A percentile compares a stretch with the other conserved stretches of the same genome.
These are phyloP conservation scores for Halictus ligatus DNA, from an alignment of 2,888 invertebrate genomes.

Conservation along the genomic window DNA sequence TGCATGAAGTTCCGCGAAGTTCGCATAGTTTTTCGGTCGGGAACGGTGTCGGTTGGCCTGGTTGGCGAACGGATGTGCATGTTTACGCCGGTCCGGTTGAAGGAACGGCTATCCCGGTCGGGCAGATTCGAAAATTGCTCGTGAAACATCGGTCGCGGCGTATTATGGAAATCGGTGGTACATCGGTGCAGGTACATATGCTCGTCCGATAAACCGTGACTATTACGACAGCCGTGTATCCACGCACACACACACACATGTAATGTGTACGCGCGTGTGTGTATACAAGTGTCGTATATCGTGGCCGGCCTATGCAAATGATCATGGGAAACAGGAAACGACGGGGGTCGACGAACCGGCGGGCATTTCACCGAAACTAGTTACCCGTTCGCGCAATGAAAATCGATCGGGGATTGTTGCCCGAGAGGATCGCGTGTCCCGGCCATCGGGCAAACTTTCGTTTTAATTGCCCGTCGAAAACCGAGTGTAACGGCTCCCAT, in stretches of 20 bases:
- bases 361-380: slow-evolving; percentile 47
- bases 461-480: slow-evolving; percentile 58
- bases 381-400: slow-evolving; percentile 37
- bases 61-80: too few species aligned
- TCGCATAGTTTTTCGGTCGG: too few species aligned
- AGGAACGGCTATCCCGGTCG: not conserved
- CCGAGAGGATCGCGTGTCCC: slow-evolving; percentile 46
- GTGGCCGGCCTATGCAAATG: slow-evolving; percentile 44
- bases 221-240: not conserved
- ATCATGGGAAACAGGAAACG: slow-evolving; percentile 43
- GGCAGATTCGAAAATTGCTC: slow-evolving; percentile 44
- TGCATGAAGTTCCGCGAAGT: too few species aligned
- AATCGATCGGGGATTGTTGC: slow-evolving; percentile 48
- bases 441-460: slow-evolving; percentile 34
- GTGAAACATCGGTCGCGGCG: slow-evolving; percentile 41
- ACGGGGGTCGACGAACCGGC: slow-evolving; percentile 57
- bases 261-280: not conserved
- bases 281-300: not conserved
- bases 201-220: slow-evolving; percentile 36
- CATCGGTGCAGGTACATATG: not conserved
- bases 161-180: slow-evolving; percentile 15
- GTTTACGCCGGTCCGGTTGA: not conserved
- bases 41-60: too few species aligned
- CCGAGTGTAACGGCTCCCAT: slow-evolving; percentile 29
- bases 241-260: not conserved